A percentile compares a stretch with the other conserved stretches of the same genome.
Evolutionary conservation across 2,888 invertebrate species (phyloP).

Genomic region (Eretmocerus hayati): DNA sequence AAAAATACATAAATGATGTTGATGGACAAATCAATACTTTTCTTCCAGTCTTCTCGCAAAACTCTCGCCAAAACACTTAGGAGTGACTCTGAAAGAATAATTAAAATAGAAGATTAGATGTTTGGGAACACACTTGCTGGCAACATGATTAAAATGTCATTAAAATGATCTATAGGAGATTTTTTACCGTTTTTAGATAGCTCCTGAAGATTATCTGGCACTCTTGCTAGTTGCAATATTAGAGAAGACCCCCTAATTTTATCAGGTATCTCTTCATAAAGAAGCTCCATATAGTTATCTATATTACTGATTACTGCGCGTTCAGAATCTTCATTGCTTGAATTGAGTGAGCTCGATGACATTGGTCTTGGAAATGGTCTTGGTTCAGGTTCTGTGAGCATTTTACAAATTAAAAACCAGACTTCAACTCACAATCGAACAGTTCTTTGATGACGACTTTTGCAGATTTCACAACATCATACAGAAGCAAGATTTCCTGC

Average conservation of each 20-base stretch:
- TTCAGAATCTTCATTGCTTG: conserved; percentile 46
- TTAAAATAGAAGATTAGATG: not conserved
- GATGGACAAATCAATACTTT: conserved; percentile 90
- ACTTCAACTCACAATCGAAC: not conserved
- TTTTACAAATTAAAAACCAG: not conserved
- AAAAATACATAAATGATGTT: conserved; percentile 96
- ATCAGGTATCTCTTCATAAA: conserved; percentile 91
- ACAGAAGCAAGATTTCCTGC: too few relatives aligned
- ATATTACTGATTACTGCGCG: conserved; percentile 74
- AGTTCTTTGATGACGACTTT: too few relatives aligned
- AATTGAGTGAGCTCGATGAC: conserved; percentile 36
- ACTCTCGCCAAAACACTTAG: conserved; percentile 93
- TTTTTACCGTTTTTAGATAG: conserved; percentile 82
- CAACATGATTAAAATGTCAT: not conserved
- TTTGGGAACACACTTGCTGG: not conserved
- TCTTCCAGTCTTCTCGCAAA: conserved; percentile 94
- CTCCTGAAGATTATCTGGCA: conserved; percentile 90
- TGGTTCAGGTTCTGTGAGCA: too few relatives aligned
- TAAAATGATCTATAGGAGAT: not conserved
- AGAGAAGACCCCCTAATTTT: conserved; percentile 88
- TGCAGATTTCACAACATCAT: too few relatives aligned
- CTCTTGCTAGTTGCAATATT: conserved; percentile 84
- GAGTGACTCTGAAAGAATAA: conserved; percentile 76
- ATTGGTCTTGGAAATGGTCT: conserved; percentile 36
- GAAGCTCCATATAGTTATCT: conserved; percentile 89